These are phyloP conservation scores for Ptiloglossa arizonensis DNA, from an alignment of 1,140 invertebrate species.

Conservation along the genomic window DNA sequence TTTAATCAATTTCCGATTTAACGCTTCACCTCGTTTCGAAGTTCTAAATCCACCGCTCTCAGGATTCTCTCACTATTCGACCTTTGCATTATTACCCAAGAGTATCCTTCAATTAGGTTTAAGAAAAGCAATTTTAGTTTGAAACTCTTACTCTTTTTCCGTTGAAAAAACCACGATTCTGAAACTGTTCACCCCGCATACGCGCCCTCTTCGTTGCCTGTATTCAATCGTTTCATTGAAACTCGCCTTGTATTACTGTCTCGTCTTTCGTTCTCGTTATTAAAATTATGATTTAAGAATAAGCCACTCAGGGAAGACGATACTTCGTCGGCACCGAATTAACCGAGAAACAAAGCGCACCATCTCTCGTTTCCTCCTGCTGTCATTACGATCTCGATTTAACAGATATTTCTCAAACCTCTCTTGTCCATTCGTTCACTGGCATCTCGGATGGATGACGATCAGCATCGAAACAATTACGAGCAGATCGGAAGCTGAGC, in stretches of 20 bases:
- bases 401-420: slow-evolving; percentile 37
- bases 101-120: too few species aligned
- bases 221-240: slow-evolving; percentile 15
- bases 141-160: too few species aligned
- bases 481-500: neutral
- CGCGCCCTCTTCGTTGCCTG: neutral
- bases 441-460: slow-evolving; percentile 27
- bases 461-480: slow-evolving; percentile 26
- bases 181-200: slow-evolving; percentile 5
- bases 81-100: too few species aligned
- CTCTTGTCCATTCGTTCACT: neutral
- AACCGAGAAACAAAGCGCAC: slow-evolving; percentile 25
- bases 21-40: too few species aligned
- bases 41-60: too few species aligned
- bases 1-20: too few species aligned
- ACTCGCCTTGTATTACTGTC: neutral
- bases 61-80: too few species aligned
- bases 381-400: slow-evolving; percentile 6
- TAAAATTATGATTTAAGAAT: slow-evolving; percentile 58
- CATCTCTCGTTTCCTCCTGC: neutral
- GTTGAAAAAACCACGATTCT: neutral
- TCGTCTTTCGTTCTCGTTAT: slow-evolving; percentile 13
- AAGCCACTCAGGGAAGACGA: slow-evolving; percentile 63
- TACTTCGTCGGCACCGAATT: slow-evolving; percentile 33
- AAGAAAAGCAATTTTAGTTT: too few species aligned